Base-by-base conservation (phyloP, 1,140 invertebrate genomes). In the Drosophila athabasca region DNA sequence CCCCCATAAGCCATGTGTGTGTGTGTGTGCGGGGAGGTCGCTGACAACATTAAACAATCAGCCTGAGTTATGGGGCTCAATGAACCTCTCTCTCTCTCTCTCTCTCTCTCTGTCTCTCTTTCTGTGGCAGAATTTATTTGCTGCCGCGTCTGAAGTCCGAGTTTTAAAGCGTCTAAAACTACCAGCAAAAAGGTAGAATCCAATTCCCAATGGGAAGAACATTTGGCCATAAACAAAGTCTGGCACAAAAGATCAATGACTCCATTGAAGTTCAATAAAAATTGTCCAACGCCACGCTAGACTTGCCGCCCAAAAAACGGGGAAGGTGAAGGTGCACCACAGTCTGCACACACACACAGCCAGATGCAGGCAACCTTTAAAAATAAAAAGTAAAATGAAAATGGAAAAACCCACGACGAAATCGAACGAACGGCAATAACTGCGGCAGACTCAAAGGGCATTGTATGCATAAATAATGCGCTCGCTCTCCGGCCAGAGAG, bases 381-480 rank as follows among this genome's bases (percentile, higher is more conserved):
- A 39, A 59, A 41, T 54, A 62, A 31, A 59, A n/a, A 15, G 22
- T 6, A 50, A 24, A 15, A n/a, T 51, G 57, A 74, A 71, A 54
- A 24, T 29, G 41, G 49, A 53, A 74, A 71, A 54, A 15, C 44
- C 49, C 15, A 39, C 50, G 31, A 35, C 31, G 60, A 43, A 69
- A 69, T 60, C 71, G 64, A 60, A 59, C 59, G 62, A 64, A 68
- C 64, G 67, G 57, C 82, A 79, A 87, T 88, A 88, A 79, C 79
- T 76, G 82, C 79, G 62, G 83, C 82, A 88, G 82, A 88, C 82
- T 87, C 83, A 87, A 87, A 87, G 82, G 79, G 79, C 83, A 79
- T 83, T 88, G 79, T 81, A 88, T 87, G 82, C 82, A 87, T 87
- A 87, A 88, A 87, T 87, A 87, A 87, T 88, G 75, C 70, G 83